These are phyloP conservation scores for Rhipidura dahli DNA, from an alignment of 2,113 vertebrate species.

Conservation along the genomic window DNA sequence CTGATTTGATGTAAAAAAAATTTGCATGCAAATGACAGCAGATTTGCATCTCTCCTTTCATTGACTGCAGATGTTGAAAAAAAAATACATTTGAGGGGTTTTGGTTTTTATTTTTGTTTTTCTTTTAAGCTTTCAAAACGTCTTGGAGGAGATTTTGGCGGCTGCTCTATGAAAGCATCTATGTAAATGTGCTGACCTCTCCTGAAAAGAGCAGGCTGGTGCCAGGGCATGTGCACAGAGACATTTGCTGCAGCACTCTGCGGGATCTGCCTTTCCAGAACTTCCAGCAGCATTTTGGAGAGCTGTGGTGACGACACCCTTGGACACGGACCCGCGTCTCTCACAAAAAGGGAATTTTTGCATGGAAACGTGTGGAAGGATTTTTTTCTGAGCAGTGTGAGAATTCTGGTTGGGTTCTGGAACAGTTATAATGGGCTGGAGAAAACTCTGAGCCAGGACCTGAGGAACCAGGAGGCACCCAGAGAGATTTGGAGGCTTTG, in stretches of 20 bases:
- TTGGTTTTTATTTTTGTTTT: background rate
- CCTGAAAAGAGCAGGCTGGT: constrained; percentile 5
- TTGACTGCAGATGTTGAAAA: constrained; percentile 63
- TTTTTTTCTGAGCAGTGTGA: background rate
- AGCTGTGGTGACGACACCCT: background rate
- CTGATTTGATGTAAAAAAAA: constrained; percentile 66
- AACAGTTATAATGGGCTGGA: fast-evolving
- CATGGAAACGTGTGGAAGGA: background rate
- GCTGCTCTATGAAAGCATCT: background rate
- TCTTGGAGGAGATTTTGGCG: constrained; percentile 18
- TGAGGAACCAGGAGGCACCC: background rate
- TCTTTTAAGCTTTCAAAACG: constrained; percentile 16
- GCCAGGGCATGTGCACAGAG: background rate
- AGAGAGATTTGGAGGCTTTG: background rate
- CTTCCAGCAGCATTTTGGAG: background rate
- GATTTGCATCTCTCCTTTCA: constrained; percentile 66
- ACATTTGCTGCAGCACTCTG: background rate
- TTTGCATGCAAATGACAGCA: constrained; percentile 61
- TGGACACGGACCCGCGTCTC: fast-evolving
- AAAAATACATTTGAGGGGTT: background rate
- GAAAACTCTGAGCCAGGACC: background rate
- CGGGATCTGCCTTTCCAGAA: background rate
- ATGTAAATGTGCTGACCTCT: constrained; percentile 42
- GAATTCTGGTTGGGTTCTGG: background rate
- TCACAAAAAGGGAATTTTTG: background rate